These are phyloP conservation scores for Crotalus helleri DNA, from an alignment of 2,113 vertebrate species.

Conservation along the genomic window DNA sequence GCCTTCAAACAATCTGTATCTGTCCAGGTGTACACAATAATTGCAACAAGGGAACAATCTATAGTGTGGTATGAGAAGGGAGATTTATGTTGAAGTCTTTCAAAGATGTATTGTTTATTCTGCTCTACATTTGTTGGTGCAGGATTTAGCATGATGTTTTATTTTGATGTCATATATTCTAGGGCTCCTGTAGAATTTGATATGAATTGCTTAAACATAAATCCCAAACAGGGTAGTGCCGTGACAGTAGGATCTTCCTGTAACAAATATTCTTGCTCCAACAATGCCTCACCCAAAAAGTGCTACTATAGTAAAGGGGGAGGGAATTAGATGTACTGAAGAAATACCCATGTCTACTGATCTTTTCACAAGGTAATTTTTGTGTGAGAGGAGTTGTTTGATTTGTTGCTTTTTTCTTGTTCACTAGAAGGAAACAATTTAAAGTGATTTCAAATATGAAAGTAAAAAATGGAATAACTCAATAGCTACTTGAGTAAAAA, in stretches of 20 bases:
- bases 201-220: slow-evolving; percentile 25
- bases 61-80: neutral
- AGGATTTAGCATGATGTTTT: slow-evolving; percentile 27
- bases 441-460: slow-evolving; percentile 27
- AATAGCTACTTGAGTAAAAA: slow-evolving; percentile 20
- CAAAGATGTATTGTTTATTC: neutral
- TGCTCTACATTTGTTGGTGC: neutral
- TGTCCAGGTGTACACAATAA: neutral
- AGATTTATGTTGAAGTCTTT: neutral
- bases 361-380: slow-evolving; percentile 19
- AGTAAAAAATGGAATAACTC: slow-evolving; percentile 12
- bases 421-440: slow-evolving; percentile 11
- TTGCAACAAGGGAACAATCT: neutral
- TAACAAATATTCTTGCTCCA: slow-evolving; percentile 30
- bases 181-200: slow-evolving; percentile 23
- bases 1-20: neutral
- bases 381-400: neutral
- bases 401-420: neutral
- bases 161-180: slow-evolving; percentile 41
- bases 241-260: slow-evolving; percentile 38
- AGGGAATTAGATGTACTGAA: slow-evolving; percentile 14
- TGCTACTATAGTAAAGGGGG: slow-evolving; percentile 8
- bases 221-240: slow-evolving; percentile 36
- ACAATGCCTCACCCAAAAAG: neutral
- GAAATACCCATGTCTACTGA: slow-evolving; percentile 9